phyloP scores from a whole-genome alignment of 2,797 vertebrate species.

The Hyperoplus immaculatus region DNA sequence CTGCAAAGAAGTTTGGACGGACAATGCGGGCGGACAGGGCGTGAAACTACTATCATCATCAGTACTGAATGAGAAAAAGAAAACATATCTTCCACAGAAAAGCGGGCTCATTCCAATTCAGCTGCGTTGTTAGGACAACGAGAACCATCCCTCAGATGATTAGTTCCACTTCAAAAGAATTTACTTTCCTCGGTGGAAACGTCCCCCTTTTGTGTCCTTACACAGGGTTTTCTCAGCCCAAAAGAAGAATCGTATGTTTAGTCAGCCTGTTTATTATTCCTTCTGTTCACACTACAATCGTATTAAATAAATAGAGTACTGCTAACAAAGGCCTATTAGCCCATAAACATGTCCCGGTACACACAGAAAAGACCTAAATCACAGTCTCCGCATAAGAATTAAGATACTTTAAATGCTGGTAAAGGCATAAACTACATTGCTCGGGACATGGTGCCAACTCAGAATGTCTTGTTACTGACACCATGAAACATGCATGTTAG shows the following conservation, averaged over 20 bases:
- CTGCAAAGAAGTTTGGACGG: slow-evolving; percentile 87
- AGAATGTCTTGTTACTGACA: slow-evolving; percentile 48
- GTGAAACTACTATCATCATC: slow-evolving; percentile 99
- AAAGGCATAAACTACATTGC: slow-evolving; percentile 61
- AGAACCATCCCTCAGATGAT: slow-evolving; percentile 99
- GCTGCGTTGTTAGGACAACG: slow-evolving; percentile 99
- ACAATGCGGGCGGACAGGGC: slow-evolving; percentile 96
- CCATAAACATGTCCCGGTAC: slow-evolving; percentile 87
- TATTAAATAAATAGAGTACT: slow-evolving; percentile 91
- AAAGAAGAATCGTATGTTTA: slow-evolving; percentile 93
- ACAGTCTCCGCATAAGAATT: slow-evolving; percentile 75
- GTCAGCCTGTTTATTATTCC: slow-evolving; percentile 95
- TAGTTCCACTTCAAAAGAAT: slow-evolving; percentile 99
- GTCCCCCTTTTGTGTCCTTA: slow-evolving; percentile 94
- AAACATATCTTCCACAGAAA: slow-evolving; percentile 99
- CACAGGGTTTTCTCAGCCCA: slow-evolving; percentile 91
- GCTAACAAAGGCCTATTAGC: slow-evolving; percentile 82
- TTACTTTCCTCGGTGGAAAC: slow-evolving; percentile 97
- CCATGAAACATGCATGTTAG: slow-evolving; percentile 64
- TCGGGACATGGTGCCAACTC: slow-evolving; percentile 40
- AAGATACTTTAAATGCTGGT: slow-evolving; percentile 68
- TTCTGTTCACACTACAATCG: slow-evolving; percentile 90
- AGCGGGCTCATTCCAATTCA: slow-evolving; percentile 95
- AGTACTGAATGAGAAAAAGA: slow-evolving; percentile 98
- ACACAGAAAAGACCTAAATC: slow-evolving; percentile 80